Conservation (phyloP, 1,140 invertebrate genomes). For the Drosophila setifemur region DNA sequence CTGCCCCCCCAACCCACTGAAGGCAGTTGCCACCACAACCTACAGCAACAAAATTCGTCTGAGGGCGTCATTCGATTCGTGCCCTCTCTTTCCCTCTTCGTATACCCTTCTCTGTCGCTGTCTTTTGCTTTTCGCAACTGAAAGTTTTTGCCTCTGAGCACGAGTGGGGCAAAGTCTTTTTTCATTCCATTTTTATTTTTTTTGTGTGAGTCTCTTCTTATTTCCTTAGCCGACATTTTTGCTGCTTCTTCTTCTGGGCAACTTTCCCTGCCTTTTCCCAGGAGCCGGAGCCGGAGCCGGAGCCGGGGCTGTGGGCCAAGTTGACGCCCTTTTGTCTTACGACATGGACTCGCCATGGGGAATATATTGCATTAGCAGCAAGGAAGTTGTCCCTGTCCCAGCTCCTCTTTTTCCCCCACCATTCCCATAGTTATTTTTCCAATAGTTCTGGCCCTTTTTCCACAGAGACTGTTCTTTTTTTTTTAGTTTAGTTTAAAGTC, state of each 20-base stretch:
- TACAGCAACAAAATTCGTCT: conserved; percentile 78
- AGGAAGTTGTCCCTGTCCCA: conserved; percentile 1
- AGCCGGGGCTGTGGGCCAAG: background rate
- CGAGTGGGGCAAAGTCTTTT: conserved; percentile 18
- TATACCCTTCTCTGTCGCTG: background rate
- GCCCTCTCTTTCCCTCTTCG: conserved; percentile 1
- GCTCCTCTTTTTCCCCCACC: background rate
- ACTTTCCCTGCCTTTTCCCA: conserved; percentile 20
- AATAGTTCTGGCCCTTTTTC: background rate
- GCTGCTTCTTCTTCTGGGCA: background rate
- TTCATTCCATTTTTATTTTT: conserved; percentile 25
- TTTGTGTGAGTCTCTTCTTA: conserved; percentile 25
- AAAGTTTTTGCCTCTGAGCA: conserved; percentile 13
- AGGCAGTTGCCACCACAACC: conserved; percentile 61
- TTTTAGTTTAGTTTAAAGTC: conserved; percentile 13
- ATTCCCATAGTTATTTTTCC: background rate
- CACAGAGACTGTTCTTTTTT: background rate
- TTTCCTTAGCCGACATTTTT: conserved; percentile 19
- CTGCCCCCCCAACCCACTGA: background rate
- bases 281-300: no score
- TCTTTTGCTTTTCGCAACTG: background rate
- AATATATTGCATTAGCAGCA: conserved; percentile 1
- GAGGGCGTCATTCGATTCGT: conserved; percentile 51
- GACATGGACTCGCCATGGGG: conserved; percentile 34
- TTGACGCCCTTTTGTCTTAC: conserved; percentile 52